Evolutionary conservation across 2,113 vertebrate genomes (phyloP).

Genomic region (Ploceus nigricollis): DNA sequence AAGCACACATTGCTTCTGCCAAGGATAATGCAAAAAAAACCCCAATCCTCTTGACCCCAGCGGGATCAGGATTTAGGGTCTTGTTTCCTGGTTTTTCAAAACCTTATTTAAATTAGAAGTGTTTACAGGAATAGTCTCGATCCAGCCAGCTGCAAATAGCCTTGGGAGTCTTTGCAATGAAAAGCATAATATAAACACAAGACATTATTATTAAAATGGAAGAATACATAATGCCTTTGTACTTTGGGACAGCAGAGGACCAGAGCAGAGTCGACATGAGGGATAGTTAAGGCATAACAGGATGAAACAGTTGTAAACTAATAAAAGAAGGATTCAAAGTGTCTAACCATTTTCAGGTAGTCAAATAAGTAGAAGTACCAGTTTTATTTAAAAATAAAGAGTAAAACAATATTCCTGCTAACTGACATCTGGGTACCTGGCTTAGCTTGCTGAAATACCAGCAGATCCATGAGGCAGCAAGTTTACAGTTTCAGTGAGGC

Average conservation of each 20-base stretch:
- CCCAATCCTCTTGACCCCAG: background rate
- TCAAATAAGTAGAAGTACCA: background rate
- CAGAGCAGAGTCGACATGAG: background rate
- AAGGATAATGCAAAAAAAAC: background rate
- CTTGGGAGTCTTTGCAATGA: conserved; percentile 51
- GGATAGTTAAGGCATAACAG: conserved; percentile 4
- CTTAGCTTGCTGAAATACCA: background rate
- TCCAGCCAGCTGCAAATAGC: conserved; percentile 51
- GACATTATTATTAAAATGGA: conserved; percentile 51
- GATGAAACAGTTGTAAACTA: conserved; percentile 37
- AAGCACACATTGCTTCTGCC: background rate
- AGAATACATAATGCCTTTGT: conserved; percentile 45
- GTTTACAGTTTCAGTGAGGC: background rate
- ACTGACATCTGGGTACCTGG: background rate
- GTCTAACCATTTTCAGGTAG: background rate
- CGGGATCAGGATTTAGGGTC: background rate
- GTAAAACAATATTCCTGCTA: background rate
- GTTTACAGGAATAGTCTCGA: background rate
- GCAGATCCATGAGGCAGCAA: background rate
- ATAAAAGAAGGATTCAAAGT: conserved; percentile 51
- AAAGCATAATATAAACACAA: conserved; percentile 37
- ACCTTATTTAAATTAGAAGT: conserved; percentile 24
- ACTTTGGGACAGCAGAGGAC: conserved; percentile 28
- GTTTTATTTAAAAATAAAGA: background rate
- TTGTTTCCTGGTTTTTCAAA: conserved; percentile 22